These are phyloP conservation scores for Cheirogaleus major DNA, from an alignment of 2,797 vertebrate genomes.

Conservation along the genomic window DNA sequence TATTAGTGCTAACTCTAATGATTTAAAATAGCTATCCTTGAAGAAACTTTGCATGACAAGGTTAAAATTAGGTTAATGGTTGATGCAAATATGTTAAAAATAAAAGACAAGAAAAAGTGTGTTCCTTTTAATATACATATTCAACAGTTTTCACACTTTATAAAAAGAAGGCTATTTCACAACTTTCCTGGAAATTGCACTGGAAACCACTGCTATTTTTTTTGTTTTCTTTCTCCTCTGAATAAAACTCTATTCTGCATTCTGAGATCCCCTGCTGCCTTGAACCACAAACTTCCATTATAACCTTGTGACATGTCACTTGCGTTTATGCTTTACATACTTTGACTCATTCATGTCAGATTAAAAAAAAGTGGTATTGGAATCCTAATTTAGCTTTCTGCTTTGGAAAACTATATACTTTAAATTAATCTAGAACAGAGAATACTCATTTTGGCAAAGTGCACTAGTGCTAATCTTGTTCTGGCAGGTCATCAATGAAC, in stretches of 20 bases:
- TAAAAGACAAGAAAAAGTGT: constrained; percentile 19
- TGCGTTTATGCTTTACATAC: background rate
- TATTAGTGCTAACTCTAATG: background rate
- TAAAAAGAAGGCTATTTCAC: constrained; percentile 42
- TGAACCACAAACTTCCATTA: background rate
- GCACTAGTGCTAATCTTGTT: background rate
- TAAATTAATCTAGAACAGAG: constrained; percentile 15
- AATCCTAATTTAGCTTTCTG: background rate
- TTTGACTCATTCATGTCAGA: constrained; percentile 27
- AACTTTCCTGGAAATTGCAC: constrained; percentile 54
- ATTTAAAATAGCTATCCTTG: constrained; percentile 35
- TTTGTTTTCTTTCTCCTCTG: background rate
- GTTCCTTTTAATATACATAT: constrained; percentile 45
- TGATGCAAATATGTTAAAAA: constrained; percentile 58
- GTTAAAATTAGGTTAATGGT: constrained; percentile 54
- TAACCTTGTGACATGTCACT: background rate
- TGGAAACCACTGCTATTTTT: background rate
- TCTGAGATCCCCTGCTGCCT: background rate
- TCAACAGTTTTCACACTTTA: constrained; percentile 43
- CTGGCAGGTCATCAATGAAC: constrained; percentile 26
- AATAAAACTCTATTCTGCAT: background rate
- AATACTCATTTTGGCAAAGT: background rate
- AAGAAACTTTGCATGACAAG: constrained; percentile 3
- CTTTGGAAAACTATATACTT: background rate
- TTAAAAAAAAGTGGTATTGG: background rate